These are phyloP conservation scores for Pteruthius melanotis DNA, from an alignment of 2,113 vertebrate genomes.

Conservation along the genomic window DNA sequence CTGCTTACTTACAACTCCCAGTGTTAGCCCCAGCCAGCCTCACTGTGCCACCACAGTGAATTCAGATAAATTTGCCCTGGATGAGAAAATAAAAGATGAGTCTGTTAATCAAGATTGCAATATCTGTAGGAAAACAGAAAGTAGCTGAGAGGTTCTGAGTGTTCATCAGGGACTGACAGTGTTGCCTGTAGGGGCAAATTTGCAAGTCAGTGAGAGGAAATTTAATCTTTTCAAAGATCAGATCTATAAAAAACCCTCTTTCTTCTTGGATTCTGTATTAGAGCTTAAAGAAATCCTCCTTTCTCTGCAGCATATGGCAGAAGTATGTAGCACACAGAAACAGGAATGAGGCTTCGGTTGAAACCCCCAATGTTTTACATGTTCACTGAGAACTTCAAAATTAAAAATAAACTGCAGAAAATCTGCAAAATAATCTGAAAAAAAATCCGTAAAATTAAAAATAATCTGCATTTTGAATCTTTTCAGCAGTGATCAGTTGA, in stretches of 20 bases:
- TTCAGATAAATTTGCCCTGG: constrained; percentile 73
- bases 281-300: constrained; percentile 52
- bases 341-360: neutral
- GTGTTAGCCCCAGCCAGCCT: constrained; percentile 57
- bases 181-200: constrained; percentile 17
- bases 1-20: constrained; percentile 58
- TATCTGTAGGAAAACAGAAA: constrained; percentile 42
- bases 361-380: neutral
- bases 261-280: constrained; percentile 44
- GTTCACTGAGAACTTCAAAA: neutral
- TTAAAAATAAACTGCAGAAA: neutral
- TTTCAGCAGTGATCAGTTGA: neutral
- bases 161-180: constrained; percentile 1
- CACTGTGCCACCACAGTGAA: constrained; percentile 62
- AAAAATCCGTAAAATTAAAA: neutral
- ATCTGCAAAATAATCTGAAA: neutral
- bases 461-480: neutral
- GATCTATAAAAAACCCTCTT: constrained; percentile 49
- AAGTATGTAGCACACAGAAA: neutral
- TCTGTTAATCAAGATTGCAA: constrained; percentile 39
- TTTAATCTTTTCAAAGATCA: constrained; percentile 63
- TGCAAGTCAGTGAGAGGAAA: constrained; percentile 54
- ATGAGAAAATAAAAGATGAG: constrained; percentile 37
- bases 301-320: constrained; percentile 47
- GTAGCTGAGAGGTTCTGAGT: neutral